A percentile compares a stretch with the other conserved stretches of the same genome.
Conservation (phyloP, 2,888 invertebrate species). For the Aspidapion aeneum region DNA sequence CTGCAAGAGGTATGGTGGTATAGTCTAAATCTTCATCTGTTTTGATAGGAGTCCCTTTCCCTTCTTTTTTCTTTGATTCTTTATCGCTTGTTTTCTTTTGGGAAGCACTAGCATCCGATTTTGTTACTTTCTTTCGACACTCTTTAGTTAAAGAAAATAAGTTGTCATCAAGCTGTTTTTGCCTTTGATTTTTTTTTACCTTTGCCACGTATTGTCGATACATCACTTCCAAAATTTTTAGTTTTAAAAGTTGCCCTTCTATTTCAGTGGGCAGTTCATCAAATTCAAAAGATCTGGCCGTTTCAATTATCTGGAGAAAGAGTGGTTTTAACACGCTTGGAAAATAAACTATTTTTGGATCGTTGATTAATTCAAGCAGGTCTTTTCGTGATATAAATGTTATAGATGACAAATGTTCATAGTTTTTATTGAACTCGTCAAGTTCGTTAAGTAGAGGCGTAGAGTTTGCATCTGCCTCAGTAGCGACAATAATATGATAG, state of each 20-base stretch:
- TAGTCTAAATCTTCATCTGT: slow-evolving; percentile 24
- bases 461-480: slow-evolving; percentile 20
- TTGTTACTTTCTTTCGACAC: slow-evolving; percentile 24
- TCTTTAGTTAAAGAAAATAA: slow-evolving; percentile 27
- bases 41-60: slow-evolving; percentile 7
- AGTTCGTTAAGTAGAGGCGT: slow-evolving; percentile 23
- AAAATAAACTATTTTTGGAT: slow-evolving; percentile 14
- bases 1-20: slow-evolving; percentile 24
- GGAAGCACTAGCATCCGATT: slow-evolving; percentile 12
- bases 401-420: slow-evolving; percentile 30
- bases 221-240: slow-evolving; percentile 35
- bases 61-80: slow-evolving; percentile 11
- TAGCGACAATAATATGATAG: slow-evolving; percentile 29
- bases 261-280: slow-evolving; percentile 4
- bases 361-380: slow-evolving; percentile 24
- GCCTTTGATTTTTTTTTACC: slow-evolving; percentile 27
- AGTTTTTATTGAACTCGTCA: slow-evolving; percentile 24
- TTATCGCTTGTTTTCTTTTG: slow-evolving; percentile 11
- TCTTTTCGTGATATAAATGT: slow-evolving; percentile 34
- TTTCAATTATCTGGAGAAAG: slow-evolving; percentile 13
- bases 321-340: slow-evolving; percentile 17
- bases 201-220: slow-evolving; percentile 28
- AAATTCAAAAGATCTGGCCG: background rate
- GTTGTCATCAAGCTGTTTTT: slow-evolving; percentile 27
- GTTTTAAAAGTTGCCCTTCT: slow-evolving; percentile 31